A percentile compares a stretch with the other conserved stretches of the same genome.
Conservation (phyloP, 2,797 vertebrate species). For the Lacerta agilis region DNA sequence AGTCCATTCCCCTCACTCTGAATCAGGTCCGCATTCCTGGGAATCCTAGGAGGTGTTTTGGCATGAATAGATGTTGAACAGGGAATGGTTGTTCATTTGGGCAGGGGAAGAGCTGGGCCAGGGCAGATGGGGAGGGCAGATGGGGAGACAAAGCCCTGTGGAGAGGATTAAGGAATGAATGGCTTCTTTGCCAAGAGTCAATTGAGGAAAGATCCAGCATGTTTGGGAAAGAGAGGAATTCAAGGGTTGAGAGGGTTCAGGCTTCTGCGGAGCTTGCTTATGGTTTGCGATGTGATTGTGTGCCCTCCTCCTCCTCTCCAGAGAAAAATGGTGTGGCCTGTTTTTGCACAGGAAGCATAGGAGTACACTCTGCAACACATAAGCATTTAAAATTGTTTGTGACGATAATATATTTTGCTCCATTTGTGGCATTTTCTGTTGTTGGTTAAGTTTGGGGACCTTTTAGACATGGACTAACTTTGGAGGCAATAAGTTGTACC, state of each 20-base stretch:
- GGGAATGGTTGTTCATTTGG: rapidly evolving
- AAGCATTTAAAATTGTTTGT: neutral
- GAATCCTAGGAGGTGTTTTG: neutral
- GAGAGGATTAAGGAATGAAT: neutral
- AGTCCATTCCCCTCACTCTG: neutral
- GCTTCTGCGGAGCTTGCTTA: neutral
- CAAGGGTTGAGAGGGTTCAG: neutral
- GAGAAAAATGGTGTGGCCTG: neutral
- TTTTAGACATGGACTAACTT: neutral
- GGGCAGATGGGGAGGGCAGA: rapidly evolving
- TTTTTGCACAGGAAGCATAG: neutral
- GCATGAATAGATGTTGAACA: neutral
- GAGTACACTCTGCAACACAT: too few species aligned
- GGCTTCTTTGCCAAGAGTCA: too few species aligned
- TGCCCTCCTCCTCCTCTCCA: neutral
- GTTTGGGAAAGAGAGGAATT: neutral
- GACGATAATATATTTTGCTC: neutral
- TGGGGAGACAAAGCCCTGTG: neutral
- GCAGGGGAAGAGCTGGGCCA: neutral
- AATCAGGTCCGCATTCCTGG: neutral
- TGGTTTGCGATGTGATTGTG: neutral
- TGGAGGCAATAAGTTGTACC: neutral
- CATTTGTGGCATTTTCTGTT: neutral
- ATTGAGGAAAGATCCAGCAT: neutral
- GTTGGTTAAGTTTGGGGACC: rapidly evolving